Percentiles rank a stretch among this genome's conserved stretches.
Conservation (phyloP, 2,113 vertebrate genomes). For the Chlorodrepanis virens region DNA sequence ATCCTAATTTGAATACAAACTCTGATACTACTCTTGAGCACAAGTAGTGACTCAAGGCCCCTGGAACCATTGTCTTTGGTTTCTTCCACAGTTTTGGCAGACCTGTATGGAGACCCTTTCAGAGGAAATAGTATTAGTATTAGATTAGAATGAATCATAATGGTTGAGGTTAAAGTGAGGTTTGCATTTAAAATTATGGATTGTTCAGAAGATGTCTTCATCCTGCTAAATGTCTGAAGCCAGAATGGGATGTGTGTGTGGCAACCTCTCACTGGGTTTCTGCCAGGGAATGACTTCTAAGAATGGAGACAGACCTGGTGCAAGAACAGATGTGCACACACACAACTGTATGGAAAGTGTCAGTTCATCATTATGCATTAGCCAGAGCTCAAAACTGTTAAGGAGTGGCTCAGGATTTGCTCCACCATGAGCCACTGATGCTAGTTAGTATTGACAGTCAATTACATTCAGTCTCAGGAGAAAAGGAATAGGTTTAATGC, state of each 20-base stretch:
- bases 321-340: background rate
- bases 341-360: background rate
- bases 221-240: background rate
- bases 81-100: background rate
- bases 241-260: background rate
- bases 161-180: background rate
- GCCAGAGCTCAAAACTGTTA: background rate
- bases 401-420: background rate
- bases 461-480: background rate
- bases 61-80: background rate
- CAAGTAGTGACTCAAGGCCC: accelerated
- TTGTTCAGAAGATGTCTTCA: accelerated
- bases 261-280: background rate
- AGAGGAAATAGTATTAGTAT: background rate
- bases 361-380: background rate
- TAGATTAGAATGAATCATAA: background rate
- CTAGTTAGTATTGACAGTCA: background rate
- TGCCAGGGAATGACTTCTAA: background rate
- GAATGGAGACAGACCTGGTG: background rate
- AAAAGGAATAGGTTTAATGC: background rate
- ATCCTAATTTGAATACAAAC: background rate
- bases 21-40: background rate
- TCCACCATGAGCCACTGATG: background rate
- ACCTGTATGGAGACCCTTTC: background rate
- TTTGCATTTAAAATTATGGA: background rate